Percentiles rank a stretch among this genome's conserved stretches.
phyloP scores from a whole-genome alignment of 1,140 invertebrate genomes.

The Heliconius himera region DNA sequence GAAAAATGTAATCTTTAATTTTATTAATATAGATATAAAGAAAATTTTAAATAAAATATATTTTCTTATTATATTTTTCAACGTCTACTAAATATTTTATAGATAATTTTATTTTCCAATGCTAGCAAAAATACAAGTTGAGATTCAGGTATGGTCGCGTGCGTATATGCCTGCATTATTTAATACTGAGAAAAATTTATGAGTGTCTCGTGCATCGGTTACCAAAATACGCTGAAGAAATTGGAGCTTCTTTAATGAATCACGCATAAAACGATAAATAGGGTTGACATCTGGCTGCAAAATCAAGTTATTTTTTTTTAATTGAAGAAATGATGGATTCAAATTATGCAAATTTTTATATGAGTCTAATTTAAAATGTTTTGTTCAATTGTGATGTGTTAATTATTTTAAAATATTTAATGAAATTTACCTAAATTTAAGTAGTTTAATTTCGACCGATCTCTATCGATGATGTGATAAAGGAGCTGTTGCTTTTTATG shows the following conservation, averaged over 20 bases:
- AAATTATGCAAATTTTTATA: not conserved
- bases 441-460: too few species aligned
- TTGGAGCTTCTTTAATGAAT: constrained; percentile 53
- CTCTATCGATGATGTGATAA: too few species aligned
- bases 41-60: too few species aligned
- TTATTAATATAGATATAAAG: too few species aligned
- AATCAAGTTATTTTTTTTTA: not conserved
- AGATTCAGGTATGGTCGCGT: constrained; percentile 19
- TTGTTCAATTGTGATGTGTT: not conserved
- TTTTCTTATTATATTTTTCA: too few species aligned
- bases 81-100: not conserved
- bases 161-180: constrained; percentile 42
- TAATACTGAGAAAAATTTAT: constrained; percentile 53
- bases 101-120: not conserved
- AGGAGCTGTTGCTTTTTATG: too few species aligned
- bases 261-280: constrained; percentile 35
- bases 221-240: constrained; percentile 53
- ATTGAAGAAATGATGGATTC: not conserved
- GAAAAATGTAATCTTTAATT: too few species aligned
- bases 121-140: constrained; percentile 8
- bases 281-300: constrained; percentile 33
- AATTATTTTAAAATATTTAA: not conserved
- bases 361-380: too few species aligned
- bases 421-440: too few species aligned
- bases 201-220: constrained; percentile 45